Conservation (phyloP, 2,888 invertebrate genomes). For the Coremacera marginata region DNA sequence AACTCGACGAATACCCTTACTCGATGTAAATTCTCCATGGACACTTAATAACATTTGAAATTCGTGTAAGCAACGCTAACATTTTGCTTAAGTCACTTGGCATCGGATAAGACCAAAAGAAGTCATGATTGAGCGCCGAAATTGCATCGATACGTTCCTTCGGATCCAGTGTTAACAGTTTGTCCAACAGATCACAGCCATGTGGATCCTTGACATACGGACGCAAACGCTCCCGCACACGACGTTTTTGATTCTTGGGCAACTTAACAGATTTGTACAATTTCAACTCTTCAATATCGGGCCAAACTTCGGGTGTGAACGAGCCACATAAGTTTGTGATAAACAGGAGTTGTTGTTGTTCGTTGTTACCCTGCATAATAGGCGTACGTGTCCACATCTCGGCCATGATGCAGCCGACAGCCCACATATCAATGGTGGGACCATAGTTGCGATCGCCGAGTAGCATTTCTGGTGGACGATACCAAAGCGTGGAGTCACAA, state of each 20-base stretch:
- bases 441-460: constrained; percentile 92
- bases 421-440: constrained; percentile 96
- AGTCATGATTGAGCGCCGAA: constrained; percentile 95
- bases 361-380: constrained; percentile 96
- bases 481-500: constrained; percentile 97
- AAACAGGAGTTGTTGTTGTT: constrained; percentile 93
- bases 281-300: constrained; percentile 90
- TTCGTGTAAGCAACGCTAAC: too few relatives aligned
- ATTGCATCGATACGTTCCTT: constrained; percentile 90
- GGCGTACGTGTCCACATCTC: constrained; percentile 99
- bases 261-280: constrained; percentile 89
- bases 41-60: too few relatives aligned
- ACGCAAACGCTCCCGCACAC: constrained; percentile 86
- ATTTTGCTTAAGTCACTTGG: constrained; percentile 91
- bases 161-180: constrained; percentile 91
- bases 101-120: constrained; percentile 99
- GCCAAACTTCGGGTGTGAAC: constrained; percentile 93
- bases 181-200: constrained; percentile 94
- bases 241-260: constrained; percentile 87
- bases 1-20: too few relatives aligned
- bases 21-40: too few relatives aligned
- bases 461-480: constrained; percentile 75
- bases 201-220: constrained; percentile 92
- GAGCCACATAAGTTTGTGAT: constrained; percentile 97
- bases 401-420: constrained; percentile 99